phyloP scores from a whole-genome alignment of 2,888 invertebrate genomes.

The Anarsia innoxiella region DNA sequence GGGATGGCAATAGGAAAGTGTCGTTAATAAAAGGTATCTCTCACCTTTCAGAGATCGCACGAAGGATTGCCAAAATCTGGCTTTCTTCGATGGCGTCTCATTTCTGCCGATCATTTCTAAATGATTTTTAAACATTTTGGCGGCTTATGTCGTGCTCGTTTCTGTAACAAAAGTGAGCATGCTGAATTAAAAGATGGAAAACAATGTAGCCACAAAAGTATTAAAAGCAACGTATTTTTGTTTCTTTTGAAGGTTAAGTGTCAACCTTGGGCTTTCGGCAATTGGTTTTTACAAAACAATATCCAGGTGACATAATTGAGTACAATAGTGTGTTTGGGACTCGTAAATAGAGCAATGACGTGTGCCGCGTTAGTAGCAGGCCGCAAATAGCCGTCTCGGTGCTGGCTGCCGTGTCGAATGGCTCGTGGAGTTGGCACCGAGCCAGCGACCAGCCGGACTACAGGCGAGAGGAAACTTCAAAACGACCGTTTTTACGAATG shows the following conservation, averaged over 20 bases:
- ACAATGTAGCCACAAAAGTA: too few relatives aligned
- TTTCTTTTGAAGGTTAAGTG: slow-evolving; percentile 18
- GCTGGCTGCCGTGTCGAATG: slow-evolving; percentile 57
- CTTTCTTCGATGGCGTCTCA: slow-evolving; percentile 93
- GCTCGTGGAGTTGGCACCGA: slow-evolving; percentile 55
- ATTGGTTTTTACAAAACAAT: slow-evolving; percentile 32
- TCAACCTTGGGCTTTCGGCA: slow-evolving; percentile 41
- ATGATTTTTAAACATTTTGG: slow-evolving; percentile 92
- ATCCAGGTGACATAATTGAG: slow-evolving; percentile 63
- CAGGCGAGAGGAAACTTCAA: slow-evolving; percentile 59
- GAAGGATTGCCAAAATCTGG: slow-evolving; percentile 95
- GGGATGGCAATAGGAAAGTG: too few relatives aligned
- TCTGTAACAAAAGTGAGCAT: slow-evolving; percentile 74
- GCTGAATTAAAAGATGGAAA: too few relatives aligned
- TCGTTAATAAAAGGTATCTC: slow-evolving; percentile 16
- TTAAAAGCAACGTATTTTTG: too few relatives aligned
- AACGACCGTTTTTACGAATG: slow-evolving; percentile 65
- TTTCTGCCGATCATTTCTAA: slow-evolving; percentile 96
- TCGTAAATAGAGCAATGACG: slow-evolving; percentile 72
- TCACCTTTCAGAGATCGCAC: slow-evolving; percentile 94
- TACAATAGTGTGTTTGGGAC: slow-evolving; percentile 51
- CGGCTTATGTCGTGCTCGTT: slow-evolving; percentile 84
- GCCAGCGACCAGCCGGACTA: slow-evolving; percentile 53
- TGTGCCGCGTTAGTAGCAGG: slow-evolving; percentile 52
- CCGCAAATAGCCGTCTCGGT: slow-evolving; percentile 61